phyloP scores from a whole-genome alignment of 2,797 vertebrate genomes.

The Alouatta caraya region DNA sequence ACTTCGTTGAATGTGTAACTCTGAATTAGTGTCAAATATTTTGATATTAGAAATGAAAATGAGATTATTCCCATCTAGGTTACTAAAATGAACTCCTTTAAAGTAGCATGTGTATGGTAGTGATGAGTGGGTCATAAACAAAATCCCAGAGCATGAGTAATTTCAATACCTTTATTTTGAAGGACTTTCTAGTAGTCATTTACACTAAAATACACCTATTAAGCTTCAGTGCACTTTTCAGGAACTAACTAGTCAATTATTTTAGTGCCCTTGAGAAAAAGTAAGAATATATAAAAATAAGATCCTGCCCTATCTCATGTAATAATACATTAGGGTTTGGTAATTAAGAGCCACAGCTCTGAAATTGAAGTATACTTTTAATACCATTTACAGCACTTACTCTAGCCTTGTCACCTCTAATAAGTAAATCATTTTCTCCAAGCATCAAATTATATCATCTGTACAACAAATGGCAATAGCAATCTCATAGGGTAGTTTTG shows the following conservation, averaged over 20 bases:
- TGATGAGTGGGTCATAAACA: background rate
- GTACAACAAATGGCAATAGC: background rate
- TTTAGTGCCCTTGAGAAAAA: background rate
- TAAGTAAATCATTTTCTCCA: background rate
- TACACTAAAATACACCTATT: background rate
- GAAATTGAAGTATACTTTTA: background rate
- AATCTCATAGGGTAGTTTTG: background rate
- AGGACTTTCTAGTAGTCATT: background rate
- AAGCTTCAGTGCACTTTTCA: background rate
- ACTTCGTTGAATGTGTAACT: background rate
- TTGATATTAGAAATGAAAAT: background rate
- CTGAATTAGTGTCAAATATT: background rate
- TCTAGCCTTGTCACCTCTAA: background rate
- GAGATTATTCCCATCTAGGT: background rate
- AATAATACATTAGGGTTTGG: background rate
- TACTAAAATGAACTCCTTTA: background rate
- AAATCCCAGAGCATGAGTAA: background rate
- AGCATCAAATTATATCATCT: background rate
- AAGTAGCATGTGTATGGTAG: background rate
- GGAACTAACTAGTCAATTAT: background rate
- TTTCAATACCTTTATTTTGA: background rate
- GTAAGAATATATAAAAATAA: background rate
- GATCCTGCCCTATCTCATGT: background rate
- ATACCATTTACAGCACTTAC: background rate
- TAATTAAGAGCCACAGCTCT: background rate